Percentiles rank a stretch among this genome's conserved stretches.
Evolutionary conservation across 2,888 invertebrate genomes (phyloP).

Genomic region (Gari tellinella): DNA sequence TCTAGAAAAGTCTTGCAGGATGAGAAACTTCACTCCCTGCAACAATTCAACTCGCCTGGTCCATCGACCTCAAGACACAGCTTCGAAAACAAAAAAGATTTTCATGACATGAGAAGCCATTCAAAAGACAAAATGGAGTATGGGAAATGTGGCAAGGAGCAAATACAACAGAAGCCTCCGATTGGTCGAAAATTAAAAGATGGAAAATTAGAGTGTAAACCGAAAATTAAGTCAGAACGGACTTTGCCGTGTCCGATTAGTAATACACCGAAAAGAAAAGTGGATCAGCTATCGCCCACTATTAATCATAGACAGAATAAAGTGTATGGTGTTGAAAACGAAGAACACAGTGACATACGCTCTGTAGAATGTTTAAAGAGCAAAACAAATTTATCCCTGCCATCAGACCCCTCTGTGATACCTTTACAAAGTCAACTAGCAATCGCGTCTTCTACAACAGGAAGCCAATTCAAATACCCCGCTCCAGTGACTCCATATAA

Average conservation of each 20-base stretch:
- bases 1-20: constrained; percentile 15
- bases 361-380: too few relatives aligned
- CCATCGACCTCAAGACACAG: constrained; percentile 50
- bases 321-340: too few relatives aligned
- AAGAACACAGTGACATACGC: too few relatives aligned
- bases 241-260: constrained; percentile 34
- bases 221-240: constrained; percentile 24
- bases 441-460: neutral
- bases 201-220: constrained; percentile 12
- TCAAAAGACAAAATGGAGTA: constrained; percentile 6
- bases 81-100: constrained; percentile 5
- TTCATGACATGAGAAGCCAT: neutral
- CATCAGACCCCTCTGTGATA: too few relatives aligned
- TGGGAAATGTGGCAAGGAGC: neutral
- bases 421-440: too few relatives aligned
- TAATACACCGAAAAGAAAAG: constrained; percentile 44
- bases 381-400: too few relatives aligned
- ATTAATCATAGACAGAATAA: constrained; percentile 15
- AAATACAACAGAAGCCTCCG: constrained; percentile 31
- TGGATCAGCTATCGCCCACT: constrained; percentile 46
- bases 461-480: constrained; percentile 1
- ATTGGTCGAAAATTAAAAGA: constrained; percentile 38
- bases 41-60: constrained; percentile 17
- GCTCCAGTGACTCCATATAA: constrained; percentile 32
- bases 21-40: neutral